Percentiles rank a stretch among this genome's conserved stretches.
Conservation (phyloP, 2,113 vertebrate species). For the Fulica atra region DNA sequence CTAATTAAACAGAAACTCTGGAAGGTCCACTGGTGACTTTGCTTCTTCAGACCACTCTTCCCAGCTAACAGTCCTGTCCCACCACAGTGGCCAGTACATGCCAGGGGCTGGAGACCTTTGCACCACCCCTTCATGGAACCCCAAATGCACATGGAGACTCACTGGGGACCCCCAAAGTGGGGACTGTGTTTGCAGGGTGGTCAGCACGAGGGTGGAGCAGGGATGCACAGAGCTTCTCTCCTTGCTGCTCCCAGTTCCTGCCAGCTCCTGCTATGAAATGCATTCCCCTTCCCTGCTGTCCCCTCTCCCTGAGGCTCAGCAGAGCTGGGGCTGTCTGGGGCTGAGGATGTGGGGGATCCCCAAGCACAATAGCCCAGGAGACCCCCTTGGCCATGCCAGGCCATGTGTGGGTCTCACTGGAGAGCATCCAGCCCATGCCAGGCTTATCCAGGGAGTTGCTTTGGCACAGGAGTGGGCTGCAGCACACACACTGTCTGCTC, state of each 20-base stretch:
- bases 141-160: background rate
- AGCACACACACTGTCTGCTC: background rate
- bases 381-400: background rate
- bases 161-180: fast-evolving
- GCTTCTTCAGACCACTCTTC: background rate
- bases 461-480: fast-evolving
- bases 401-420: fast-evolving
- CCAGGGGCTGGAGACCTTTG: background rate
- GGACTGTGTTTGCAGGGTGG: background rate
- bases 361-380: fast-evolving
- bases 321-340: background rate
- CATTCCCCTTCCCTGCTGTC: background rate
- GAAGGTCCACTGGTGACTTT: background rate
- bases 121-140: background rate
- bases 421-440: background rate
- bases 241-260: background rate
- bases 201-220: fast-evolving
- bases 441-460: background rate
- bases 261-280: background rate
- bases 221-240: background rate
- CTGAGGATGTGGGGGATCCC: no score
- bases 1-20: background rate
- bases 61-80: background rate
- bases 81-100: background rate
- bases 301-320: fast-evolving